These are phyloP conservation scores for Microctonus hyperodae DNA, from an alignment of 2,888 invertebrate genomes.

Conservation along the genomic window DNA sequence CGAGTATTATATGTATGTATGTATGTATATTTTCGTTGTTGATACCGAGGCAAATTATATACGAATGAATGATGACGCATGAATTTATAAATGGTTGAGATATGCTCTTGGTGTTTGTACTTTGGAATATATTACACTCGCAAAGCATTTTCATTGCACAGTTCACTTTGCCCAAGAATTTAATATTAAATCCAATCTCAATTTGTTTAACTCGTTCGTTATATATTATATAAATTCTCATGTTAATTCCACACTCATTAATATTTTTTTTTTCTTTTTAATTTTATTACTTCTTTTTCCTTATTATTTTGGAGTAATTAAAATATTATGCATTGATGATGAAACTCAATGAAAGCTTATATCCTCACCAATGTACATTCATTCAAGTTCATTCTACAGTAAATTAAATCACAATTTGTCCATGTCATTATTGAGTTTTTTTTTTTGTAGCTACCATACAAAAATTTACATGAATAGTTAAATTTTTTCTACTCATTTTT, in stretches of 20 bases:
- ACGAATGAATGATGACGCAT: too few species aligned
- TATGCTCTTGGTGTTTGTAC: too few species aligned
- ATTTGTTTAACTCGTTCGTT: slow-evolving; percentile 19
- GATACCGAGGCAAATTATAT: too few species aligned
- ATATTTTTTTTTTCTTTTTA: slow-evolving; percentile 1
- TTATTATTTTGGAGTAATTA: slow-evolving; percentile 10
- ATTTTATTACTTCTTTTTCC: background rate
- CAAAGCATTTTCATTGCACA: background rate
- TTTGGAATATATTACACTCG: too few species aligned
- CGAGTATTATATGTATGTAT: too few species aligned
- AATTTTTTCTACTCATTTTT: background rate
- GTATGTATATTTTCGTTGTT: too few species aligned
- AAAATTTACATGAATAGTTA: background rate
- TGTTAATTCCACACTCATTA: background rate
- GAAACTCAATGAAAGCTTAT: slow-evolving; percentile 9
- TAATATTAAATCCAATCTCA: slow-evolving; percentile 9
- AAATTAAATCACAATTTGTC: slow-evolving; percentile 25
- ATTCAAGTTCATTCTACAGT: slow-evolving; percentile 13
- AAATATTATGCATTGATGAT: slow-evolving; percentile 9
- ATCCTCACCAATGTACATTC: background rate
- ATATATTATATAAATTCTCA: slow-evolving; percentile 4
- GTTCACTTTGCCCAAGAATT: background rate
- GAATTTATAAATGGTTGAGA: too few species aligned
- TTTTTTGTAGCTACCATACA: background rate
- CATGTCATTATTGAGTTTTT: slow-evolving; percentile 23